Evolutionary conservation across 2,113 vertebrate genomes (phyloP).

Genomic region (Orycteropus afer): DNA sequence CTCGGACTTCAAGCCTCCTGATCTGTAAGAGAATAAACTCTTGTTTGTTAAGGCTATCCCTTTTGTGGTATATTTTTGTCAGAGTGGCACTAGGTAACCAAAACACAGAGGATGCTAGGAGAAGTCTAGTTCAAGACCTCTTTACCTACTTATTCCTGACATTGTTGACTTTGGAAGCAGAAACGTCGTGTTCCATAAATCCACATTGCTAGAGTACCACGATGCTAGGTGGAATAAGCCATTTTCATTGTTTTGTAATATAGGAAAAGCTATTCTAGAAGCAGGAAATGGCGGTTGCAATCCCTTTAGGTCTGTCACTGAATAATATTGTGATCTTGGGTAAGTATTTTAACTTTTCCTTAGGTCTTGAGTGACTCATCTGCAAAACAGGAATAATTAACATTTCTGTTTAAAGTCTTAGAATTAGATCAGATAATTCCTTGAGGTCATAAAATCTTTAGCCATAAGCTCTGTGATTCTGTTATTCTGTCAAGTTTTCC

Average conservation of each 20-base stretch:
- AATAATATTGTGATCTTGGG: background rate
- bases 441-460: slow-evolving; percentile 23
- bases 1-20: no score
- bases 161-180: background rate
- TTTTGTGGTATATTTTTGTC: no score
- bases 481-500: background rate
- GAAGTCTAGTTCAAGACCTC: background rate
- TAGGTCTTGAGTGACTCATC: background rate
- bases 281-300: background rate
- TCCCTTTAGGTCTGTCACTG: background rate
- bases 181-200: background rate
- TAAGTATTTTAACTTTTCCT: background rate
- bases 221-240: background rate
- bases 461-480: background rate
- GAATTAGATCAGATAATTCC: background rate
- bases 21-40: no score
- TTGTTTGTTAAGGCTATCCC: no score
- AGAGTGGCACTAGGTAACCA: no score
- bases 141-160: background rate
- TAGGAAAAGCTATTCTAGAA: background rate
- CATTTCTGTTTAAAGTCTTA: background rate
- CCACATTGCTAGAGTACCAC: background rate
- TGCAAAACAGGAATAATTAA: background rate
- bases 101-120: background rate
- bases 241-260: background rate